These are phyloP conservation scores for Saccostrea echinata DNA, from an alignment of 1,140 invertebrate species.

Conservation along the genomic window DNA sequence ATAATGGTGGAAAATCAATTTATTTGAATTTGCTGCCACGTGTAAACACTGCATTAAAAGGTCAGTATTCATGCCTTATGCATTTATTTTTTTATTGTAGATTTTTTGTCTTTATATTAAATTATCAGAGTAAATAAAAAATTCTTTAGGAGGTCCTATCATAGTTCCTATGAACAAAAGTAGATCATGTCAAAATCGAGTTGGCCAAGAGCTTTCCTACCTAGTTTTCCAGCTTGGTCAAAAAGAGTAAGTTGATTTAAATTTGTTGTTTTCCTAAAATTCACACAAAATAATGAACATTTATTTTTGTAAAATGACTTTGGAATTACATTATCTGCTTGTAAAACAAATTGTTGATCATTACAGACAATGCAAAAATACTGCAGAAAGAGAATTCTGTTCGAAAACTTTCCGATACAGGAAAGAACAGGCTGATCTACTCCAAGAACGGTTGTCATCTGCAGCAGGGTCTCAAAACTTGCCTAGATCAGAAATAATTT, in stretches of 20 bases:
- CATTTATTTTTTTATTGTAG: too few species aligned
- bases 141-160: neutral
- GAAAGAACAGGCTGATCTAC: neutral
- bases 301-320: too few species aligned
- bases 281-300: too few species aligned
- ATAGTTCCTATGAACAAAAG: neutral
- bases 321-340: too few species aligned
- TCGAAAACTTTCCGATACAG: neutral
- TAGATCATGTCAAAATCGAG: neutral
- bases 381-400: neutral
- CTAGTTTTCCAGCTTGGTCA: neutral
- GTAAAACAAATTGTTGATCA: too few species aligned
- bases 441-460: constrained; percentile 24
- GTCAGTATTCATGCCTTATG: neutral
- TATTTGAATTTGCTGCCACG: neutral
- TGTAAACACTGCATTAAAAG: neutral
- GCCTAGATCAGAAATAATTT: neutral
- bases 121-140: too few species aligned
- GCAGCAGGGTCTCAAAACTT: neutral
- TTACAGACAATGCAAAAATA: neutral
- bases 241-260: neutral
- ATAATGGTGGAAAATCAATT: neutral
- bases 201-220: neutral
- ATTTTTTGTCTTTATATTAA: too few species aligned
- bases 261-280: too few species aligned